These are phyloP conservation scores for Actinopyga echinites DNA, from an alignment of 53 echinoderm and acorn worm genomes.

Conservation along the genomic window DNA sequence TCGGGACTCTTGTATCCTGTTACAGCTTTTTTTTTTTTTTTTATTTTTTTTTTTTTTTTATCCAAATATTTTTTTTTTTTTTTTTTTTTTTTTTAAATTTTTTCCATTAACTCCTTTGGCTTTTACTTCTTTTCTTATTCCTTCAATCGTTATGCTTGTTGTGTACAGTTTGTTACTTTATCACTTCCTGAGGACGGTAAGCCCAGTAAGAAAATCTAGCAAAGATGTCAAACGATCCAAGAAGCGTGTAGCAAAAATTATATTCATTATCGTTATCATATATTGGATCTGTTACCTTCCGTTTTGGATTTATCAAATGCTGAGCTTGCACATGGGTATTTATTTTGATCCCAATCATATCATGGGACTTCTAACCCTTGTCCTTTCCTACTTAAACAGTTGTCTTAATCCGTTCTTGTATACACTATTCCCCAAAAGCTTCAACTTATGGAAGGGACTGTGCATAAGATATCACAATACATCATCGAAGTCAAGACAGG, in stretches of 20 bases:
- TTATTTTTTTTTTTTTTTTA: too few species aligned
- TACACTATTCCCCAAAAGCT: slow-evolving; percentile 63
- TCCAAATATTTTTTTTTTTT: too few species aligned
- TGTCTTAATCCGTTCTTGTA: slow-evolving; percentile 75
- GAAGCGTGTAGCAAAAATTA: slow-evolving; percentile 59
- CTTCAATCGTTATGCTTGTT: slow-evolving; percentile 55
- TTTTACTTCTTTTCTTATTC: slow-evolving; percentile 60
- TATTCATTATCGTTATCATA: slow-evolving; percentile 64
- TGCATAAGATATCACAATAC: not conserved
- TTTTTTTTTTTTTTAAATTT: too few species aligned
- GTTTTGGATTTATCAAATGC: slow-evolving; percentile 64
- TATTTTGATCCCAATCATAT: slow-evolving; percentile 43
- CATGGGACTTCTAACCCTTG: slow-evolving; percentile 46
- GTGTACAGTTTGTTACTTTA: slow-evolving; percentile 54
- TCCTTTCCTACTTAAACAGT: slow-evolving; percentile 71
- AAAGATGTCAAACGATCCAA: slow-evolving; percentile 55
- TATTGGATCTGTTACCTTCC: slow-evolving; percentile 73
- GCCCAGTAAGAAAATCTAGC: slow-evolving; percentile 37
- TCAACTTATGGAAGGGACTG: slow-evolving; percentile 54
- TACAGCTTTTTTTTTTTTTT: too few species aligned
- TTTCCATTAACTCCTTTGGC: too few species aligned
- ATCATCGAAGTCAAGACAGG: slow-evolving; percentile 8
- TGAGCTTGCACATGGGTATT: slow-evolving; percentile 15
- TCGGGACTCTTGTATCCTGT: too few species aligned
- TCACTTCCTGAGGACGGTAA: slow-evolving; percentile 61